Evolutionary conservation across 2,888 invertebrate species (phyloP).

Genomic region (Microplitis manilae): DNA sequence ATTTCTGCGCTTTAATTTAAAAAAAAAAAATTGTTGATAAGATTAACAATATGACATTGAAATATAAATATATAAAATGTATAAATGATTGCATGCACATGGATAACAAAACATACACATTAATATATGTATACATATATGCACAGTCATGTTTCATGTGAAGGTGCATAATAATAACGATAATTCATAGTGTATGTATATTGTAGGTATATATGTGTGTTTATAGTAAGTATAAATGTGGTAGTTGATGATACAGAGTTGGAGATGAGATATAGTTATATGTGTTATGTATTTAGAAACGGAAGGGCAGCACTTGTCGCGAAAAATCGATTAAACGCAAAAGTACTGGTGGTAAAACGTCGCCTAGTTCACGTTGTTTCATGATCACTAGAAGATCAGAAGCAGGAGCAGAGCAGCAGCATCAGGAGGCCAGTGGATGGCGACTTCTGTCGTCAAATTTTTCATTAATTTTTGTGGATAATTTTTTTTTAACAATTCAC

Average conservation of each 20-base stretch:
- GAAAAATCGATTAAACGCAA: conserved; percentile 65
- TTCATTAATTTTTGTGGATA: conserved; percentile 40
- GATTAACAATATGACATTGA: neutral
- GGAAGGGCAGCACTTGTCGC: conserved; percentile 43
- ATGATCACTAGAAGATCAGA: conserved; percentile 54
- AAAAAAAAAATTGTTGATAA: neutral
- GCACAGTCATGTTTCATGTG: neutral
- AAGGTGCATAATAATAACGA: neutral
- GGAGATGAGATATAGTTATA: neutral
- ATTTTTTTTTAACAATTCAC: conserved; percentile 34
- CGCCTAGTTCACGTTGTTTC: conserved; percentile 60
- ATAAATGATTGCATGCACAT: neutral
- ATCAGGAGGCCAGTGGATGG: conserved; percentile 57
- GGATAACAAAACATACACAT: neutral
- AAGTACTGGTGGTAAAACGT: conserved; percentile 54
- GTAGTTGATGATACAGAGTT: neutral
- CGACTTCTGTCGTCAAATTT: conserved; percentile 66
- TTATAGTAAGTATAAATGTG: neutral
- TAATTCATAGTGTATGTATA: neutral
- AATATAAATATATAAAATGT: neutral
- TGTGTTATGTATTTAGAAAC: conserved; percentile 17
- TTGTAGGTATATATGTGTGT: neutral
- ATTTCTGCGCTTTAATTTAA: too few species aligned
- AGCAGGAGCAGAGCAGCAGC: conserved; percentile 45
- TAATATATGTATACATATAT: neutral